These are phyloP conservation scores for Paradisaea rubra DNA, from an alignment of 2,113 vertebrate genomes.

Conservation along the genomic window DNA sequence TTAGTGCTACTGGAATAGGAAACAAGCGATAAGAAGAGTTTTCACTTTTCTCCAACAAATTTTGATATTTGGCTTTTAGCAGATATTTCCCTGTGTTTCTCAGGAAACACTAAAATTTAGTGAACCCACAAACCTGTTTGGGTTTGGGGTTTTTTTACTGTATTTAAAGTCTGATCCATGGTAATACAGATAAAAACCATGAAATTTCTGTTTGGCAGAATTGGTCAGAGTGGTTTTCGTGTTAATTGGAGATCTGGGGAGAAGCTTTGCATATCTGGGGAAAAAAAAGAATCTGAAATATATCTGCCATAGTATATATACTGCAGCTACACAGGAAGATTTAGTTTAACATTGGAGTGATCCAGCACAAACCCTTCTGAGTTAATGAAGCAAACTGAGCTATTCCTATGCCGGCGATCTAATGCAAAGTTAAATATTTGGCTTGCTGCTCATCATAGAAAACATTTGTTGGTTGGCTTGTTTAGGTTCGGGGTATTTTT, in stretches of 20 bases:
- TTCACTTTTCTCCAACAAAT: neutral
- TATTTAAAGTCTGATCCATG: neutral
- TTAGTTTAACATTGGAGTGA: neutral
- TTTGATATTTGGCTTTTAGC: neutral
- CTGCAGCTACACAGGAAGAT: neutral
- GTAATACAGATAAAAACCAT: neutral
- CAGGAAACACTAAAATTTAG: neutral
- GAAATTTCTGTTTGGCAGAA: neutral
- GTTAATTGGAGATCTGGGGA: neutral
- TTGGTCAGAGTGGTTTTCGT: neutral
- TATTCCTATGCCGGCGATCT: neutral
- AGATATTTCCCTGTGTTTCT: neutral
- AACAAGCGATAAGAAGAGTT: neutral
- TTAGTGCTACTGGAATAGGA: neutral
- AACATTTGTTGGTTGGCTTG: accelerated
- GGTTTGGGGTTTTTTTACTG: no score
- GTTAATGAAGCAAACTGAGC: neutral
- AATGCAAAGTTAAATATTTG: neutral
- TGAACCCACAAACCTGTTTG: neutral
- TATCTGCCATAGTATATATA: neutral
- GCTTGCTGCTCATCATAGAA: neutral
- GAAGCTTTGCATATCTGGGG: neutral
- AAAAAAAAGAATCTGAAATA: neutral
- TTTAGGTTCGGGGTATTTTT: neutral
- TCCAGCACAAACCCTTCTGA: neutral